phyloP scores from a whole-genome alignment of 2,113 vertebrate species.

The Boulengeromyrus knoepffleri region DNA sequence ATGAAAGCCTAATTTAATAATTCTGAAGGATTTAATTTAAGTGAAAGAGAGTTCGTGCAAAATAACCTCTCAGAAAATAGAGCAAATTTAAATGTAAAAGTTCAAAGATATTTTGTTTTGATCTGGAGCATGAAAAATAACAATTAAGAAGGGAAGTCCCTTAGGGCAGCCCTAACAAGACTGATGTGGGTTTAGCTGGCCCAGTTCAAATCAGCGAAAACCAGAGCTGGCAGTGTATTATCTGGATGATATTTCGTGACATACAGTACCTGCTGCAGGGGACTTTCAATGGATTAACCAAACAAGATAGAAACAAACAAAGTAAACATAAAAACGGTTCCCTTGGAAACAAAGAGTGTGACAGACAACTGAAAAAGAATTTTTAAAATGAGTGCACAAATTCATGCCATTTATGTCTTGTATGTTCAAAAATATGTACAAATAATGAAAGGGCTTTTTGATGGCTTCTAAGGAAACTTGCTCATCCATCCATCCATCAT shows the following conservation, averaged over 20 bases:
- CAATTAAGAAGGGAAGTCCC: neutral
- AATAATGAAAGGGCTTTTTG: neutral
- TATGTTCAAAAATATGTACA: neutral
- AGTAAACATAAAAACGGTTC: slow-evolving; percentile 48
- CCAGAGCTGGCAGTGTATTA: neutral
- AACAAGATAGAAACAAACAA: slow-evolving; percentile 16
- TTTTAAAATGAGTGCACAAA: neutral
- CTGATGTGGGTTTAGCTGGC: neutral
- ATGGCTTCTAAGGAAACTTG: neutral
- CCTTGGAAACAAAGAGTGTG: slow-evolving; percentile 40
- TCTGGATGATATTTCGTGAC: slow-evolving; percentile 16
- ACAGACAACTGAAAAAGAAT: slow-evolving; percentile 15
- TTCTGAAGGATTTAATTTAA: slow-evolving; percentile 13
- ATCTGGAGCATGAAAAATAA: neutral
- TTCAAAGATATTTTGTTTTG: slow-evolving; percentile 3
- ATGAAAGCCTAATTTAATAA: slow-evolving; percentile 6
- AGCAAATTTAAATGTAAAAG: neutral
- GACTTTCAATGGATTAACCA: slow-evolving; percentile 17
- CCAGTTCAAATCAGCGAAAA: slow-evolving; percentile 4
- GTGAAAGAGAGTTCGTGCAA: neutral
- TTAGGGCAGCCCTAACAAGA: neutral
- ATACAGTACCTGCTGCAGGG: slow-evolving; percentile 18
- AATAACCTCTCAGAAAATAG: slow-evolving; percentile 12
- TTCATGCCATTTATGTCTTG: neutral
- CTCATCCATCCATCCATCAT: neutral